Conservation (phyloP, 2,797 vertebrate genomes). For the Falco peregrinus region DNA sequence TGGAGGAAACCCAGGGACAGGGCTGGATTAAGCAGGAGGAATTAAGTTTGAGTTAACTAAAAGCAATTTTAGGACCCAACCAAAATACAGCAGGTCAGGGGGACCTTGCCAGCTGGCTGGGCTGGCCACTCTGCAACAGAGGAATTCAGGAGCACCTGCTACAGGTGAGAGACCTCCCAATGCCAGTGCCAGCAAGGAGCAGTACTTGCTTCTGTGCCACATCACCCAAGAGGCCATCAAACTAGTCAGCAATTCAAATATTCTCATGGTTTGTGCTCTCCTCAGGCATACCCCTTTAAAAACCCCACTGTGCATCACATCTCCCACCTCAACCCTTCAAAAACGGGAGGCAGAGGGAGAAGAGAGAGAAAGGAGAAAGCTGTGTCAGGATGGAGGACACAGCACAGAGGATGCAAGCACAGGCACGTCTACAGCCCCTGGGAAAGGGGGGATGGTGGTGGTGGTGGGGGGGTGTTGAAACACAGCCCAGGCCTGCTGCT, state of each 20-base stretch:
- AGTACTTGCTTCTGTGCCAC: not conserved
- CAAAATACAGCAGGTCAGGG: fast-evolving
- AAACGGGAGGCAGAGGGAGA: not conserved
- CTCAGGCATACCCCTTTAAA: not conserved
- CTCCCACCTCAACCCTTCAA: not conserved
- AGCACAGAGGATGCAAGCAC: conserved; percentile 38
- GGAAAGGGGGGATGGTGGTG: not conserved
- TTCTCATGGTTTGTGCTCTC: not conserved
- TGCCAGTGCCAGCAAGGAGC: not conserved
- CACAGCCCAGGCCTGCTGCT: conserved; percentile 37
- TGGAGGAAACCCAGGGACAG: not conserved
- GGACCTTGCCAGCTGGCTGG: not conserved
- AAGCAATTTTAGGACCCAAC: not conserved
- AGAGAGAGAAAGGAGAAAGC: not conserved
- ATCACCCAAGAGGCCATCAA: not conserved
- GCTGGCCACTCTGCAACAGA: not conserved
- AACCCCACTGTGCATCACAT: not conserved
- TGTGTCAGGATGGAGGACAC: conserved; percentile 34
- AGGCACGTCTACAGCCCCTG: conserved; percentile 41
- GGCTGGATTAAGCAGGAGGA: not conserved
- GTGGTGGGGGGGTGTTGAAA: not conserved
- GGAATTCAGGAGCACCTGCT: not conserved
- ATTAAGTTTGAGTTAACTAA: not conserved
- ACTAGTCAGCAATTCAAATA: not conserved
- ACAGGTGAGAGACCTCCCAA: not conserved